A percentile compares a stretch with the other conserved stretches of the same genome.
Evolutionary conservation across 35 echinoderm and acorn worm species (phyloP).

Genomic region (Holothuria glaberrima): DNA sequence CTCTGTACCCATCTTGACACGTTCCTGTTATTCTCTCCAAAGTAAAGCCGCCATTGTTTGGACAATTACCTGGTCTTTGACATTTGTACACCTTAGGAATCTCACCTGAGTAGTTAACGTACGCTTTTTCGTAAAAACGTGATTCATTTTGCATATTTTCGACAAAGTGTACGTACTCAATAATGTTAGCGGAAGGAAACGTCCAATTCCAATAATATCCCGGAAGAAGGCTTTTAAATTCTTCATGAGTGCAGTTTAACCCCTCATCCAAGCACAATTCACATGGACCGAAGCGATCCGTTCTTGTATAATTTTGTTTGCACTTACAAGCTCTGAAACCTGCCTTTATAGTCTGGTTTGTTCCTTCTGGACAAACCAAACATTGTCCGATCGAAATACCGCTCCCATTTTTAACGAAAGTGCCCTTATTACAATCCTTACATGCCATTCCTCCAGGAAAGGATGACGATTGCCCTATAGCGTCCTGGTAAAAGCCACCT

Average conservation of each 20-base stretch:
- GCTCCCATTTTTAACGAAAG: not conserved
- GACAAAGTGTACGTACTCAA: not conserved
- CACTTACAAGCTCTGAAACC: constrained; percentile 14
- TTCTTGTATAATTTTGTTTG: not conserved
- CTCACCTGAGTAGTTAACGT: too few species aligned
- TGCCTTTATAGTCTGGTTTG: not conserved
- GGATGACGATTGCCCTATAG: too few species aligned
- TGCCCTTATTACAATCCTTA: constrained; percentile 11
- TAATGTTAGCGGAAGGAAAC: not conserved
- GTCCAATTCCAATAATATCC: too few species aligned
- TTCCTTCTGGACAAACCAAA: too few species aligned
- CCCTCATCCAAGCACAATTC: too few species aligned
- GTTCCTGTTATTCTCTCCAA: too few species aligned
- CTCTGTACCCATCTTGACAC: not conserved
- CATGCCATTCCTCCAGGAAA: too few species aligned
- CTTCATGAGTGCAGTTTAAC: too few species aligned
- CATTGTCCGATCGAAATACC: not conserved
- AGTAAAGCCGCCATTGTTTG: not conserved
- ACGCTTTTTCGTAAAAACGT: not conserved
- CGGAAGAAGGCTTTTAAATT: not conserved
- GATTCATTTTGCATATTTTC: constrained; percentile 11
- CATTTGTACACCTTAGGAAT: constrained; percentile 10
- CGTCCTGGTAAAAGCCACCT: constrained; percentile 33
- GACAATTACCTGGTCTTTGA: not conserved
- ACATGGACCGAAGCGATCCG: too few species aligned